Evolutionary conservation across 2,888 invertebrate species (phyloP).

Genomic region (Brachylomia viminalis): DNA sequence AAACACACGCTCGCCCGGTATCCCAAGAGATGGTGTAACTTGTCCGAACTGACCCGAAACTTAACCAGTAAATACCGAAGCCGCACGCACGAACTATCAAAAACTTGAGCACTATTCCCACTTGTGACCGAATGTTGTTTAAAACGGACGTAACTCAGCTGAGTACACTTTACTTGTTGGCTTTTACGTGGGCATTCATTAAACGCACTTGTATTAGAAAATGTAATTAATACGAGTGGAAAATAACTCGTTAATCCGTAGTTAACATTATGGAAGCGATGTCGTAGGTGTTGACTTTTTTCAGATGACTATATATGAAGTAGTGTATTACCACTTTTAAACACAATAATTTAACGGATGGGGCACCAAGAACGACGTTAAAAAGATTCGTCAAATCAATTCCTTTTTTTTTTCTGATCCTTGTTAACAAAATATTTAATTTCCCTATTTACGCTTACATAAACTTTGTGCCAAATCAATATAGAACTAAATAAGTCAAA

Average conservation of each 20-base stretch:
- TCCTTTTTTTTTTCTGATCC: not conserved
- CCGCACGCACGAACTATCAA: slow-evolving; percentile 89
- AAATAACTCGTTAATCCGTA: not conserved
- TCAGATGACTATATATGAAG: not conserved
- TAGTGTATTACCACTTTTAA: not conserved
- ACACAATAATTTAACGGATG: not conserved
- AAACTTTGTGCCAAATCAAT: slow-evolving; percentile 11
- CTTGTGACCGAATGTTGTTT: slow-evolving; percentile 83
- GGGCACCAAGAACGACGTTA: not conserved
- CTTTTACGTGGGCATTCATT: slow-evolving; percentile 53
- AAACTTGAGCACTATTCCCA: slow-evolving; percentile 87
- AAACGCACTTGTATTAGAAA: slow-evolving; percentile 20
- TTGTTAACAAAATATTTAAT: not conserved
- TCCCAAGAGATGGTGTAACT: slow-evolving; percentile 80
- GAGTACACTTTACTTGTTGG: slow-evolving; percentile 72
- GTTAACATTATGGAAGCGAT: not conserved
- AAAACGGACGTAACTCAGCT: slow-evolving; percentile 78
- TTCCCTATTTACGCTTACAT: too few relatives aligned
- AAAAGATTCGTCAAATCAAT: not conserved
- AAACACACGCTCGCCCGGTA: slow-evolving; percentile 66
- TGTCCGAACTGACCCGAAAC: slow-evolving; percentile 86
- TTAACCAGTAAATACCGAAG: slow-evolving; percentile 89
- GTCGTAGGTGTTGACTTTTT: not conserved
- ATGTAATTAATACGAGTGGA: not conserved
- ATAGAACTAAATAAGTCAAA: slow-evolving; percentile 21